Evolutionary conservation across 2,797 vertebrate genomes (phyloP).

Genomic region (Ciconia nigra): DNA sequence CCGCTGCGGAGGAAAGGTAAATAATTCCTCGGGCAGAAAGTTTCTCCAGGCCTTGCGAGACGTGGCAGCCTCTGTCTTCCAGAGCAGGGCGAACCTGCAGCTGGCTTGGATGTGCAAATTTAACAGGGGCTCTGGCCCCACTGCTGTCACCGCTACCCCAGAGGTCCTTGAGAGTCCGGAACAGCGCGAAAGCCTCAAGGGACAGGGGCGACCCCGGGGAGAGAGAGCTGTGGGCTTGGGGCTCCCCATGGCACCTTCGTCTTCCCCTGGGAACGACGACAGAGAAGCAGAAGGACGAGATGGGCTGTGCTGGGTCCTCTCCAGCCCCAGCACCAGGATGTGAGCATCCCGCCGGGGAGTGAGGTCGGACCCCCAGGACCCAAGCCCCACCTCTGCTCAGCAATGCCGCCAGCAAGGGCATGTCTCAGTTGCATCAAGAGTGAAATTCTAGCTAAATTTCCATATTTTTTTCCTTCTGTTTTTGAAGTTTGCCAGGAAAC

Average conservation of each 20-base stretch:
- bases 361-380: fast-evolving
- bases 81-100: fast-evolving
- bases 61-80: fast-evolving
- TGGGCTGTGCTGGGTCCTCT: not conserved
- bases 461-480: not conserved
- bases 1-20: not conserved
- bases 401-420: fast-evolving
- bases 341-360: fast-evolving
- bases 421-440: not conserved
- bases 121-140: not conserved
- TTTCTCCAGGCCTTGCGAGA: not conserved
- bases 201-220: fast-evolving
- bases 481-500: not conserved
- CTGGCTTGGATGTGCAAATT: fast-evolving
- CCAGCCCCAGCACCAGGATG: not conserved
- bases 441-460: not conserved
- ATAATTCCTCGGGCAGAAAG: not conserved
- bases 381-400: fast-evolving
- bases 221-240: not conserved
- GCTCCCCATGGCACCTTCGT: fast-evolving
- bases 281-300: not conserved
- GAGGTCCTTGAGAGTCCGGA: not conserved
- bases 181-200: not conserved
- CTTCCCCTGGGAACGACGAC: fast-evolving
- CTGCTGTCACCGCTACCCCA: fast-evolving